These are phyloP conservation scores for Cygnus olor DNA, from an alignment of 2,797 vertebrate species.

Conservation along the genomic window DNA sequence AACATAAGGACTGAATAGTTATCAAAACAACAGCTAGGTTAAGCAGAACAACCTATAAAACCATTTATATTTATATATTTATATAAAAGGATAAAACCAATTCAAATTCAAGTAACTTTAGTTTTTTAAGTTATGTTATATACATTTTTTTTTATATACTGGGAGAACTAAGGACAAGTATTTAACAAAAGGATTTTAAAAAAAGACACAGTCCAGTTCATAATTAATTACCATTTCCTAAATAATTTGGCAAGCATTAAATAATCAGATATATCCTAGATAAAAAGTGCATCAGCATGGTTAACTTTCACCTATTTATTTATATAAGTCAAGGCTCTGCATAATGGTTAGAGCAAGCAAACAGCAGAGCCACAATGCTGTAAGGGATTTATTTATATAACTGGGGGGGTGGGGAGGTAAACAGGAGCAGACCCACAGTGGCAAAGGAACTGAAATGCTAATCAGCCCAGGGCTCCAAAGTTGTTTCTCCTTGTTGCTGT, in stretches of 20 bases:
- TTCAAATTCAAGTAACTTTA: slow-evolving; percentile 66
- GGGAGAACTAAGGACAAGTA: background rate
- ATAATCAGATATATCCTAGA: slow-evolving; percentile 53
- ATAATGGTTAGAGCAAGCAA: background rate
- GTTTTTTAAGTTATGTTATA: slow-evolving; percentile 68
- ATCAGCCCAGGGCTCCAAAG: background rate
- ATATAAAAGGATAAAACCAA: slow-evolving; percentile 60
- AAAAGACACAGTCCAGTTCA: slow-evolving; percentile 27
- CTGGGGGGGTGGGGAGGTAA: background rate
- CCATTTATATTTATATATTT: slow-evolving; percentile 59
- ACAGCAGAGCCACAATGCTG: background rate
- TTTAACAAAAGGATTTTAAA: slow-evolving; percentile 43
- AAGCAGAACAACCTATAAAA: slow-evolving; percentile 59
- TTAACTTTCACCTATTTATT: slow-evolving; percentile 33
- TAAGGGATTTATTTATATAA: background rate
- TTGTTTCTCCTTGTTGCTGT: too few relatives aligned
- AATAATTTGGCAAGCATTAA: slow-evolving; percentile 73
- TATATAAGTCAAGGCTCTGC: background rate
- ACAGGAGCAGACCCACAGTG: background rate
- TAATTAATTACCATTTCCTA: slow-evolving; percentile 19
- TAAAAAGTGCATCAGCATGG: slow-evolving; percentile 43
- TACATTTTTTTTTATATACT: slow-evolving; percentile 37
- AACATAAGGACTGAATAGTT: background rate
- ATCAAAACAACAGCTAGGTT: slow-evolving; percentile 59
- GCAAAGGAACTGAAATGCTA: background rate